A percentile compares a stretch with the other conserved stretches of the same genome.
phyloP scores from a whole-genome alignment of 2,113 vertebrate species.

The Phrynosoma blainvillii region DNA sequence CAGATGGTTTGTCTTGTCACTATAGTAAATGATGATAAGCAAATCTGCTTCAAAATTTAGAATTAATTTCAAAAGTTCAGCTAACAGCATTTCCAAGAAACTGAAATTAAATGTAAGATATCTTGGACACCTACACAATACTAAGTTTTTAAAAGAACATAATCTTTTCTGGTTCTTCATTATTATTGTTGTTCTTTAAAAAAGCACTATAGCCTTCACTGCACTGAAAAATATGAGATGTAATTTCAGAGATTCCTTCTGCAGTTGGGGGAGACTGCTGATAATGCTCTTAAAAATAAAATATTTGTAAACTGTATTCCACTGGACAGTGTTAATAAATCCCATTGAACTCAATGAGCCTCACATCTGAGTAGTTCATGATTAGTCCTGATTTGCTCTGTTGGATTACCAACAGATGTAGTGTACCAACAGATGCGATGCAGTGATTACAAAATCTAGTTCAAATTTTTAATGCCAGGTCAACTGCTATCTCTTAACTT shows the following conservation, averaged over 20 bases:
- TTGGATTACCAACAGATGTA: background rate
- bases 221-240: constrained; percentile 27
- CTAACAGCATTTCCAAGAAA: fast-evolving
- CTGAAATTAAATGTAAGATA: background rate
- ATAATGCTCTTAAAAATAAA: constrained; percentile 40
- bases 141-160: constrained; percentile 29
- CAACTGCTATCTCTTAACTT: background rate
- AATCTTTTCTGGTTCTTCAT: background rate
- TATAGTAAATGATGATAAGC: constrained; percentile 10
- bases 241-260: constrained; percentile 56
- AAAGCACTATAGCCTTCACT: background rate
- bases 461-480: background rate
- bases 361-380: background rate
- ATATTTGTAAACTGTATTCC: background rate
- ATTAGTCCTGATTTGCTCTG: background rate
- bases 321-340: background rate
- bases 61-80: constrained; percentile 35
- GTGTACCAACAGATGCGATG: background rate
- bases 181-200: background rate
- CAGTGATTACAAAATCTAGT: background rate
- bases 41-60: constrained; percentile 20
- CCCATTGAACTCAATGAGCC: background rate
- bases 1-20: constrained; percentile 33
- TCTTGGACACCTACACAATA: fast-evolving
- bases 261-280: constrained; percentile 12